These are phyloP conservation scores for Holcopasites calliopsidis DNA, from an alignment of 1,140 invertebrate genomes.

Conservation along the genomic window DNA sequence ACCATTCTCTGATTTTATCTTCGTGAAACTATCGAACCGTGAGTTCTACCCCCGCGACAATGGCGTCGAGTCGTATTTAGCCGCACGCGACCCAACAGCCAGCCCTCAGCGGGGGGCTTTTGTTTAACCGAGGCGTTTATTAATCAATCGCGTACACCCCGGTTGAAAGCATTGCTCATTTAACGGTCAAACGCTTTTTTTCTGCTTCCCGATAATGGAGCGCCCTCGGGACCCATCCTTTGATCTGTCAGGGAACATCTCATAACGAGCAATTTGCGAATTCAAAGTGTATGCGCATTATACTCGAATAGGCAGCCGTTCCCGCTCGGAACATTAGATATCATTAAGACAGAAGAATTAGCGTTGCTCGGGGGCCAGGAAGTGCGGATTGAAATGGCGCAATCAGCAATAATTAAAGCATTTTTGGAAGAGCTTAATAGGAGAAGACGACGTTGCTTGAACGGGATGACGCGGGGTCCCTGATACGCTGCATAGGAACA, in stretches of 20 bases:
- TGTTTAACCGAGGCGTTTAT: slow-evolving; percentile 56
- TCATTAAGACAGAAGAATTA: slow-evolving; percentile 19
- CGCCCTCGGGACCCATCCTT: slow-evolving; percentile 12
- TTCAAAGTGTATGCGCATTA: too few relatives aligned
- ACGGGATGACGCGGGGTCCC: neutral
- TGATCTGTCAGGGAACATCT: slow-evolving; percentile 21
- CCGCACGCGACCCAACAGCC: slow-evolving; percentile 46
- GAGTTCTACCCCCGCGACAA: slow-evolving; percentile 15
- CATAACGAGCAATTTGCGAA: slow-evolving; percentile 8
- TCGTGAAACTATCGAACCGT: slow-evolving; percentile 30
- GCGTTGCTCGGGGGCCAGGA: neutral
- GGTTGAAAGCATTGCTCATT: slow-evolving; percentile 32
- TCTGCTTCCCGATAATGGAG: neutral
- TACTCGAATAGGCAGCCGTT: too few relatives aligned
- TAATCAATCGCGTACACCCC: slow-evolving; percentile 41
- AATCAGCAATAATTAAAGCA: slow-evolving; percentile 34
- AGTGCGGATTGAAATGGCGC: neutral
- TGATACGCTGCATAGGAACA: neutral
- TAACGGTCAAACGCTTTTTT: slow-evolving; percentile 34
- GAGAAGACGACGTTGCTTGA: slow-evolving; percentile 7
- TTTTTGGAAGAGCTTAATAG: slow-evolving; percentile 23
- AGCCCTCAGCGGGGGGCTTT: slow-evolving; percentile 50
- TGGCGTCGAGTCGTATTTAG: slow-evolving; percentile 37
- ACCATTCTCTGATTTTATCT: slow-evolving; percentile 32
- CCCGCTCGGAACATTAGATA: neutral